Base-by-base conservation (phyloP, 2,888 invertebrate species). In the Tribolium freemani region DNA sequence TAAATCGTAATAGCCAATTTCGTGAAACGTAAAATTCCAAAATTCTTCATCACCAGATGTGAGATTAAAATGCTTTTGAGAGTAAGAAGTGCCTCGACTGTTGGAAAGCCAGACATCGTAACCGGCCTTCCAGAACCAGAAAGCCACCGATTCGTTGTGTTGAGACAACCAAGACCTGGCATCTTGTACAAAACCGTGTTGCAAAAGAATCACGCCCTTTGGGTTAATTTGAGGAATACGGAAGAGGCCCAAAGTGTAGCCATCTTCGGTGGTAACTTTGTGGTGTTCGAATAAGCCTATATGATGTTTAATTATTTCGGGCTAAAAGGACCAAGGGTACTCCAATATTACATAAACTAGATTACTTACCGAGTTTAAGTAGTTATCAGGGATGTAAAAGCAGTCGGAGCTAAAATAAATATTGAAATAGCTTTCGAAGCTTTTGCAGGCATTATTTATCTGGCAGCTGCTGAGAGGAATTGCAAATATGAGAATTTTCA, bases 41-140 rank as follows among this genome's bases (percentile, higher is more conserved):
- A 57, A 67, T 6, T 48, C 3, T 30, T 5, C 26, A 8, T 67
- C 56, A 11, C 1, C 1, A 3, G 45, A 5, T 31, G 13, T 20
- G 6, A 54, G 16, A 8, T 16, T 48, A 0, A 11, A 26, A 45
- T 66, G 66, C 21, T 11, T 44, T 45, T 45, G 11, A 0, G 54
- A 54, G 21, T 26, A 66, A 21, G 9, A 9, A 8, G n/a, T 54
- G 5, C 66, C 66, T 9, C 66, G 9, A 20, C 5, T 56, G 31
- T 66, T 66, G 4, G 44, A 44, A 13, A 66, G 11, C 66, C 66
- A 66, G 8, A 66, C 30, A 31, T 66, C 66, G 10, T 54, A 66
- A 45, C 66, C 66, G 4, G 38, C 38, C 1, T 30, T 38, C 66
- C 66, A 66, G 11, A 66, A 66, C 8, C 53, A n/a, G 13, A 66